phyloP scores from a whole-genome alignment of 1,140 invertebrate genomes.

The Panonychus citri region DNA sequence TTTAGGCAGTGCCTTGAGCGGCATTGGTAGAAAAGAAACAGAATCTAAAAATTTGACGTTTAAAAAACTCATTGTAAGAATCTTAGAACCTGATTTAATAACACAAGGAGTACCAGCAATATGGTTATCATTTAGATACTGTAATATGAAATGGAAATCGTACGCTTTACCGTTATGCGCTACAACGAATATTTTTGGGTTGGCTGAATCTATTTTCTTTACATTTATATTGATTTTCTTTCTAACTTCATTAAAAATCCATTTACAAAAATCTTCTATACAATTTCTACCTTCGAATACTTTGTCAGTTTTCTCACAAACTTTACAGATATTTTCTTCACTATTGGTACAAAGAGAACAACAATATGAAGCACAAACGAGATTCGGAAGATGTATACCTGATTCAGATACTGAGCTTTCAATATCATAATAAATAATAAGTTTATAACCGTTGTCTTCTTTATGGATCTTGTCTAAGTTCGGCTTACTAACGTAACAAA shows the following conservation, averaged over 20 bases:
- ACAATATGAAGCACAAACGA: background rate
- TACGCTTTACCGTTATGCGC: constrained; percentile 1
- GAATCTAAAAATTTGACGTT: constrained; percentile 4
- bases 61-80: background rate
- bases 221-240: background rate
- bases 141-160: constrained; percentile 1
- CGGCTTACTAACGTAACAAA: background rate
- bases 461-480: background rate
- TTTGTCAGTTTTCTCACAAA: background rate
- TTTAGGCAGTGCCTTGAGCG: background rate
- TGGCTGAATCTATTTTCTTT: background rate
- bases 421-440: background rate
- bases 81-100: background rate
- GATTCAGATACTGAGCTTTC: background rate
- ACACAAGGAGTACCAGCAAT: background rate
- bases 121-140: background rate
- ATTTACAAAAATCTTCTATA: background rate
- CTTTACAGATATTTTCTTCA: background rate
- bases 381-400: too few relatives aligned
- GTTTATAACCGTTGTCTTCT: background rate
- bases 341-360: background rate
- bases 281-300: background rate
- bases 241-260: background rate
- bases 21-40: background rate
- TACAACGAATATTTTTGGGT: background rate